A percentile compares a stretch with the other conserved stretches of the same genome.
Evolutionary conservation across 2,888 invertebrate genomes (phyloP).

Genomic region (Buathra laborator): DNA sequence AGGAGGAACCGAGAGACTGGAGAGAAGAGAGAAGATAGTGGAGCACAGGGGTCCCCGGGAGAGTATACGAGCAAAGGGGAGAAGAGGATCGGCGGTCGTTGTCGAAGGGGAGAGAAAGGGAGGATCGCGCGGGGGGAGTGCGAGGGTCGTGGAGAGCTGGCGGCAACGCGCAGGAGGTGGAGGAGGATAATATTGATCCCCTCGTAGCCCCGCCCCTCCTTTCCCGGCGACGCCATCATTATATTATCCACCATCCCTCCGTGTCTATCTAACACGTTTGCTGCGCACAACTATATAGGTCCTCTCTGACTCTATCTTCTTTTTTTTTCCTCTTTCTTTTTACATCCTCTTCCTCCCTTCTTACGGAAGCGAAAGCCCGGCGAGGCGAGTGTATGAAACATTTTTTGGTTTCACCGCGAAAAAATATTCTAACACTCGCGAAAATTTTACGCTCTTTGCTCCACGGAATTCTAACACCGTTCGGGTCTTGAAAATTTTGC

Average conservation of each 20-base stretch:
- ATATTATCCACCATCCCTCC: conserved; percentile 85
- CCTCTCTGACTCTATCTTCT: conserved; percentile 58
- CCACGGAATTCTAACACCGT: background rate
- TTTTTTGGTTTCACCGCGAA: conserved; percentile 27
- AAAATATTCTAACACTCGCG: conserved; percentile 24
- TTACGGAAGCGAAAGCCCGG: conserved; percentile 12
- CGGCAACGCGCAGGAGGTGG: conserved; percentile 76
- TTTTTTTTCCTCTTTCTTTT: conserved; percentile 46
- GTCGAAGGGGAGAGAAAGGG: conserved; percentile 59
- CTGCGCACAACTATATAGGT: conserved; percentile 52
- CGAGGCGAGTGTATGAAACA: conserved; percentile 40
- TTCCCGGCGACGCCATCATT: conserved; percentile 84
- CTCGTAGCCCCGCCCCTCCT: conserved; percentile 85
- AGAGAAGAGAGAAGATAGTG: conserved; percentile 61
- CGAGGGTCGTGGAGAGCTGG: conserved; percentile 67
- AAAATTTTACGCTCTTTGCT: conserved; percentile 24
- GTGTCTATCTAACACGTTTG: conserved; percentile 70
- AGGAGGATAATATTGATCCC: conserved; percentile 85
- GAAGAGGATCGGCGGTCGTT: conserved; percentile 59
- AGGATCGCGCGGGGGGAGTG: conserved; percentile 66
- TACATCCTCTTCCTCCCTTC: conserved; percentile 33
- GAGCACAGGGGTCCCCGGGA: conserved; percentile 61
- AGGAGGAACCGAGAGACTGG: conserved; percentile 32
- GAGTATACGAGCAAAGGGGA: conserved; percentile 67
- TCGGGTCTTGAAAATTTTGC: background rate